Percentiles rank a stretch among this genome's conserved stretches.
These are phyloP conservation scores for Oscheius sp. DNA, from an alignment of 1,140 invertebrate species.

Conservation along the genomic window DNA sequence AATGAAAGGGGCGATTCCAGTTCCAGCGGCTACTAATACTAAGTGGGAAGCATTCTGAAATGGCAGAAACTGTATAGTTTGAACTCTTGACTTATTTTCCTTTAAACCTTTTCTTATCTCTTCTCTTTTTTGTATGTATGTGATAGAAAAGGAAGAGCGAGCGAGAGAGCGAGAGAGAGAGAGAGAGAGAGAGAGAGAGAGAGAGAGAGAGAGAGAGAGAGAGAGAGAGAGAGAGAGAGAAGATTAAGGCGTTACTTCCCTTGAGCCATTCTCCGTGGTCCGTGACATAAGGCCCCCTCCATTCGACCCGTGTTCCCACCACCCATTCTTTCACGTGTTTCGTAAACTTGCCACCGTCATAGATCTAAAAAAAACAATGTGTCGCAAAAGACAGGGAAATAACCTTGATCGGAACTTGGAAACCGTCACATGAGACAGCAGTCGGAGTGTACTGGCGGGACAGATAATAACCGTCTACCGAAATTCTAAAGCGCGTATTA, in stretches of 20 bases:
- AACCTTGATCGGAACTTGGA: constrained; percentile 1
- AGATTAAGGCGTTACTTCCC: background rate
- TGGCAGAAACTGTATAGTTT: background rate
- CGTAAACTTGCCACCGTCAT: background rate
- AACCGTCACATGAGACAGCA: background rate
- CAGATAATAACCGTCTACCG: background rate
- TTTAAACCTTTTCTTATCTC: too few relatives aligned
- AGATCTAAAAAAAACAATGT: background rate
- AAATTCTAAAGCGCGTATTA: background rate
- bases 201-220: too few relatives aligned
- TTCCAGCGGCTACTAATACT: background rate
- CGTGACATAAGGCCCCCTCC: background rate
- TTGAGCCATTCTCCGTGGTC: constrained; percentile 1
- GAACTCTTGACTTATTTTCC: too few relatives aligned
- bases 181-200: too few relatives aligned
- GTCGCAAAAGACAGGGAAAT: background rate
- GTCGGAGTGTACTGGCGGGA: background rate
- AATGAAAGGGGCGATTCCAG: background rate
- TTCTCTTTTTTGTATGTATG: too few relatives aligned
- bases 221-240: too few relatives aligned
- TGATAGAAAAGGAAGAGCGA: too few relatives aligned
- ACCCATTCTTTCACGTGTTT: background rate
- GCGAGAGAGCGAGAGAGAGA: too few relatives aligned
- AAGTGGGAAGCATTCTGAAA: background rate
- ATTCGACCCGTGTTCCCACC: background rate